phyloP scores from a whole-genome alignment of 2,797 vertebrate genomes.

The Chelon labrosus region DNA sequence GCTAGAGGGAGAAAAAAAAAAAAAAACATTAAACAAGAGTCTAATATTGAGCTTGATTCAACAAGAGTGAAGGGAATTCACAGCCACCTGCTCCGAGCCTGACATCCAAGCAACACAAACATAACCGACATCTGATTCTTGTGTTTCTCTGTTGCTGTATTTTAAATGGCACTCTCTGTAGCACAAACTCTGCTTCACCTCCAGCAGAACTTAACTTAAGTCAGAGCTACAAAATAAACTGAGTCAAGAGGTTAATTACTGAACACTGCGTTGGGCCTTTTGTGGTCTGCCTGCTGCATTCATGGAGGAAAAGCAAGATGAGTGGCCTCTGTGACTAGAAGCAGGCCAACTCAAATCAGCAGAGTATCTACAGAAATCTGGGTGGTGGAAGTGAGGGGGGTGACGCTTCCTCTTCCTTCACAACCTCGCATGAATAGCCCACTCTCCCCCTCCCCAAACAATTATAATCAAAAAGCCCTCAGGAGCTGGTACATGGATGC shows the following conservation, averaged over 20 bases:
- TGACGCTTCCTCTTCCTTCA: conserved; percentile 27
- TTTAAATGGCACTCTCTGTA: conserved; percentile 5
- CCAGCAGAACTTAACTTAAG: conserved; percentile 16
- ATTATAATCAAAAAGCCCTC: not conserved
- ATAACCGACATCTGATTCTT: conserved; percentile 17
- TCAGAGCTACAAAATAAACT: conserved; percentile 15
- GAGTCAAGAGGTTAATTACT: not conserved
- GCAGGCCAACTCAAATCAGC: conserved; percentile 8
- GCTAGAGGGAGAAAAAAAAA: not conserved
- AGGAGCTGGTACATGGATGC: not conserved
- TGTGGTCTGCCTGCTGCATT: not conserved
- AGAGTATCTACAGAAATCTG: conserved; percentile 24
- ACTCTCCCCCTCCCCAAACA: not conserved
- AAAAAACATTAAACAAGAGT: not conserved
- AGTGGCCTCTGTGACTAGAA: conserved; percentile 5
- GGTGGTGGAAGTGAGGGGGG: conserved; percentile 7
- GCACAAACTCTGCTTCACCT: conserved; percentile 33
- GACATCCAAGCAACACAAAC: conserved; percentile 9
- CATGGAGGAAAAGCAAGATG: not conserved
- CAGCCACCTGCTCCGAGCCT: conserved; percentile 12
- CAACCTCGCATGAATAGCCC: conserved; percentile 1
- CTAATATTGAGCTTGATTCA: not conserved
- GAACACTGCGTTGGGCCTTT: conserved; percentile 1
- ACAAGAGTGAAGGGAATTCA: conserved; percentile 7
- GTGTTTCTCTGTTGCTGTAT: conserved; percentile 17